Evolutionary conservation across 1,140 invertebrate species (phyloP), one percentile per base, ranked within the genome.

Genomic region (Rhyacophila brunnea): DNA sequence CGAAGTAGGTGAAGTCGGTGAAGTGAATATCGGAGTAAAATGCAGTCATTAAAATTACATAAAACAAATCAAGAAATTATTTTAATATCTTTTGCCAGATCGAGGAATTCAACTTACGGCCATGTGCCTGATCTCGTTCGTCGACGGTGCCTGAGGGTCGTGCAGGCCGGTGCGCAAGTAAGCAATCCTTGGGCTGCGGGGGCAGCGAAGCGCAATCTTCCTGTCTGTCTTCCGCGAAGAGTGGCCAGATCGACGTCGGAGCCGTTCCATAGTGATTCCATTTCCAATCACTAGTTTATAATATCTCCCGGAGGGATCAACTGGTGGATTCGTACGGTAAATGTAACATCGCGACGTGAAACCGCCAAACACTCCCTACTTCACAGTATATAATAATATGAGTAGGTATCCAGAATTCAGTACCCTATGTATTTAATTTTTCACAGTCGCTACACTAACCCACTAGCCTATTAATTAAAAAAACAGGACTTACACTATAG

Each of bases 71-170:
- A n/a, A n/a, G n/a, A n/a, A n/a, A n/a, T n/a, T n/a, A n/a, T n/a
- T n/a, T n/a, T n/a, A n/a, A n/a, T n/a, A n/a, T n/a, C 34, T n/a
- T n/a, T 6, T 9, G n/a, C n/a, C n/a, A n/a, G n/a, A n/a, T n/a
- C n/a, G n/a, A n/a, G n/a, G 43, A 15, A 15, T 5, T 42, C 42
- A 56, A 83, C 82, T 83, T 79, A 84, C 82, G 81, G 82, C 81
- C 81, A 84, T 67, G 82, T 84, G 60, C 81, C 81, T 58, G 80
- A 82, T 60, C 81, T 72, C 62, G 79, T 71, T 59, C 77, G 71
- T 23, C 80, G 65, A 13, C 68, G 68, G 6, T 79, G 66, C 13
- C 23, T 28, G 23, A 28, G 23, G 23, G 23, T 28, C 3, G 23
- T 28, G 23, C 68, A 67, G 11, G 68, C 32, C 1, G 50, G 32